Percentiles rank a stretch among this genome's conserved stretches.
These are phyloP conservation scores for Sebastes elongatus DNA, from an alignment of 2,797 vertebrate genomes.

Conservation along the genomic window DNA sequence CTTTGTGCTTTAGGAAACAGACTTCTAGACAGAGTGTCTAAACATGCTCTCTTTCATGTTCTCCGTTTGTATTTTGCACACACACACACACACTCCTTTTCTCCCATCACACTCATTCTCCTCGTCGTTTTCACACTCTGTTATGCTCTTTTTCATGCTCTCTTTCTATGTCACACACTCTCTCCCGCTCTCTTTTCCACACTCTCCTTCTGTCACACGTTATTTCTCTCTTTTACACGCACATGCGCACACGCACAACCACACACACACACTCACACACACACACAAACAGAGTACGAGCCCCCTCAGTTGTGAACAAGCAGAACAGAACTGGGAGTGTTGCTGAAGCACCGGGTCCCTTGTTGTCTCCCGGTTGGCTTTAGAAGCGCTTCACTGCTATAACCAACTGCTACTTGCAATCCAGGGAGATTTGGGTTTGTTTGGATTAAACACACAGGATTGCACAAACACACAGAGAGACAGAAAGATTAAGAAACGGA, in stretches of 20 bases:
- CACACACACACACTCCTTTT: conserved; percentile 2
- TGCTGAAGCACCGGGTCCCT: conserved; percentile 49
- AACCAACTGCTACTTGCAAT: conserved; percentile 71
- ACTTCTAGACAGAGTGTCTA: conserved; percentile 29
- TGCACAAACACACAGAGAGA: conserved; percentile 34
- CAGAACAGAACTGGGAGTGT: conserved; percentile 58
- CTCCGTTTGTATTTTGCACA: conserved; percentile 10
- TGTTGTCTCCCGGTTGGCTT: conserved; percentile 58
- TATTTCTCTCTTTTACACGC: conserved; percentile 42
- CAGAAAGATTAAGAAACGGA: conserved; percentile 38
- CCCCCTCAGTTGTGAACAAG: conserved; percentile 64
- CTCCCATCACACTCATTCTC: conserved; percentile 42
- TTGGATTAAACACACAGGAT: conserved; percentile 68
- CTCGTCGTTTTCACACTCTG: conserved; percentile 68
- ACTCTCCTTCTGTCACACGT: conserved; percentile 67
- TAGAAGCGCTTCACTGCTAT: conserved; percentile 45
- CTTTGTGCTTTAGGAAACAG: conserved; percentile 38
- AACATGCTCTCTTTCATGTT: conserved; percentile 27
- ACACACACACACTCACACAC: conserved; percentile 23
- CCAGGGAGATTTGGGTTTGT: conserved; percentile 66
- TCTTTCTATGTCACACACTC: conserved; percentile 54
- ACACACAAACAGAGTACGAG: conserved; percentile 4
- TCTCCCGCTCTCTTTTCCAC: conserved; percentile 52
- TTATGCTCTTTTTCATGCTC: conserved; percentile 73
- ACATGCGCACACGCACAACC: conserved; percentile 20